Percentiles rank a stretch among this genome's conserved stretches.
Evolutionary conservation across 53 echinoderm and acorn worm genomes (phyloP).

Genomic region (Hippasteria phrygiana): DNA sequence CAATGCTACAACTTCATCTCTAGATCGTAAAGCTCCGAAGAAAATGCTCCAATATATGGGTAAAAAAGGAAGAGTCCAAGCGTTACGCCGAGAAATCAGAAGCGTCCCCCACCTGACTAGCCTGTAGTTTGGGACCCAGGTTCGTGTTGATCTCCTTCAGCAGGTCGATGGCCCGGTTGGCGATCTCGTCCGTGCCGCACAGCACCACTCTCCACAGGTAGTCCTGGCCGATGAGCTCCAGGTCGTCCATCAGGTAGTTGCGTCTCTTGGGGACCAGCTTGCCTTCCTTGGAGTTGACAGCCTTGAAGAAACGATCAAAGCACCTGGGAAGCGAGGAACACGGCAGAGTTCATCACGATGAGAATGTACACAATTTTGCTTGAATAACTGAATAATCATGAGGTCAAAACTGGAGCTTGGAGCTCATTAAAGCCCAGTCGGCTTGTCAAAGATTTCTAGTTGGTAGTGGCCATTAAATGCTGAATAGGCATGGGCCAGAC

Average conservation of each 20-base stretch:
- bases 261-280: slow-evolving; percentile 91
- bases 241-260: slow-evolving; percentile 96
- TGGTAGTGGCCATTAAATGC: too few species aligned
- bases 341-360: too few species aligned
- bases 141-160: slow-evolving; percentile 98
- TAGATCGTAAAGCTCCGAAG: too few species aligned
- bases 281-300: slow-evolving; percentile 98
- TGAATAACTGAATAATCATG: too few species aligned
- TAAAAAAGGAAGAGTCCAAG: too few species aligned
- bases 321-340: slow-evolving; percentile 72
- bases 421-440: too few species aligned
- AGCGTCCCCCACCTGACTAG: slow-evolving; percentile 75
- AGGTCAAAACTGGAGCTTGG: too few species aligned
- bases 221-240: slow-evolving; percentile 96
- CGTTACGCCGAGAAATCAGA: not conserved
- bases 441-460: too few species aligned
- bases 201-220: slow-evolving; percentile 97
- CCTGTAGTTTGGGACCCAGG: slow-evolving; percentile 93
- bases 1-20: too few species aligned
- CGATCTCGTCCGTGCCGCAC: slow-evolving; percentile 92
- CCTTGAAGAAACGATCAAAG: slow-evolving; percentile 99
- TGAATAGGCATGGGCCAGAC: too few species aligned
- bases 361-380: too few species aligned
- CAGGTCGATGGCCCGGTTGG: slow-evolving; percentile 93
- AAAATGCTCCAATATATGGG: too few species aligned